These are phyloP conservation scores for Mesochorus sp. DNA, from an alignment of 2,888 invertebrate genomes.

Conservation along the genomic window DNA sequence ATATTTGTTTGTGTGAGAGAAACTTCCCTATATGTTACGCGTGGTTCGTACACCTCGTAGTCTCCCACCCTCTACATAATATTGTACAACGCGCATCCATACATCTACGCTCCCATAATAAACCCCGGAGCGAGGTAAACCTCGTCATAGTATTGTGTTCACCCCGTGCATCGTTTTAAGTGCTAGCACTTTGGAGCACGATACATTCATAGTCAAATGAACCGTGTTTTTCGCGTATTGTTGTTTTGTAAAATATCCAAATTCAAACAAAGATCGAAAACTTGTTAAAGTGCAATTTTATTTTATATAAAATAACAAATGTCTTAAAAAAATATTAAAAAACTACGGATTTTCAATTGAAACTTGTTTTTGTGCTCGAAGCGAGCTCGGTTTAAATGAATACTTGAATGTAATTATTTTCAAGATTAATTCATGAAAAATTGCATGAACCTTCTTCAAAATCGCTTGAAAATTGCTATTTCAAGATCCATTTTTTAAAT, in stretches of 20 bases:
- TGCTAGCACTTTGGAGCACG: constrained; percentile 12
- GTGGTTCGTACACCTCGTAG: constrained; percentile 11
- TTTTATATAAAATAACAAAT: no score
- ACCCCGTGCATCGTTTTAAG: constrained; percentile 13
- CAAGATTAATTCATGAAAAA: no score
- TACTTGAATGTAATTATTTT: no score
- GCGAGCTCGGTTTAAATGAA: no score
- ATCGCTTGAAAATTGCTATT: no score
- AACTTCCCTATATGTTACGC: constrained; percentile 38
- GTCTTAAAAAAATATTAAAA: no score
- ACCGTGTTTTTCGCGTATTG: neutral
- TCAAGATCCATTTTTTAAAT: no score
- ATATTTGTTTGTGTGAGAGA: constrained; percentile 22
- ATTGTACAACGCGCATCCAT: constrained; percentile 4
- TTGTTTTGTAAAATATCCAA: neutral
- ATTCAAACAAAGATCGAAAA: neutral
- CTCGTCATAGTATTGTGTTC: constrained; percentile 12
- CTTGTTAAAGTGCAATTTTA: neutral
- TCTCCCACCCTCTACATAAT: neutral
- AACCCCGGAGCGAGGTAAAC: constrained; percentile 32
- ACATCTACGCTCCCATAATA: constrained; percentile 38
- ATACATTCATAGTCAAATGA: constrained; percentile 2
- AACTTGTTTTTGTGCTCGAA: no score
- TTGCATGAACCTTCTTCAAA: no score
- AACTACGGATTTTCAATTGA: no score